These are phyloP conservation scores for Paramormyrops kingsleyae DNA, from an alignment of 2,113 vertebrate genomes.

Conservation along the genomic window DNA sequence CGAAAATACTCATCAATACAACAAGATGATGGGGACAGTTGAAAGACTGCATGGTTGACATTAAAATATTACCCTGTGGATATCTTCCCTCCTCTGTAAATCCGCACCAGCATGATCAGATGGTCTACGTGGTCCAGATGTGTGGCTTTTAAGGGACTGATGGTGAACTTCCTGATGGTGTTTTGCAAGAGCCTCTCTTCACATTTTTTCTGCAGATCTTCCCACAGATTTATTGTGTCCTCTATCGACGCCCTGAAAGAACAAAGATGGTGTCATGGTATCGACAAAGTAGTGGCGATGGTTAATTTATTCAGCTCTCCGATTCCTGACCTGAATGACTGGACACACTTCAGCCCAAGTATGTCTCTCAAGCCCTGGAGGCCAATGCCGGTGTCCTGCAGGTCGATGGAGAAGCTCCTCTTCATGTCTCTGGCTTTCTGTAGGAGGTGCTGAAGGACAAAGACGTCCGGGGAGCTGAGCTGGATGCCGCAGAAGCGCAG, in stretches of 20 bases:
- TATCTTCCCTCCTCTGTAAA: slow-evolving; percentile 64
- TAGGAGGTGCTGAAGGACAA: slow-evolving; percentile 61
- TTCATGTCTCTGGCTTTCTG: slow-evolving; percentile 45
- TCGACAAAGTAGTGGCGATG: neutral
- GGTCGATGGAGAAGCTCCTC: slow-evolving; percentile 66
- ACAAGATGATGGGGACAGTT: neutral
- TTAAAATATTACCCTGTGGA: slow-evolving; percentile 51
- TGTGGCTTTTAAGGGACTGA: slow-evolving; percentile 76
- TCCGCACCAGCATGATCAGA: slow-evolving; percentile 67
- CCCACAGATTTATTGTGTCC: slow-evolving; percentile 75
- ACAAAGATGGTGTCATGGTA: neutral
- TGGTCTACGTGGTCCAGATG: slow-evolving; percentile 72
- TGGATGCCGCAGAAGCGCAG: slow-evolving; percentile 68
- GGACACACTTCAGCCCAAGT: slow-evolving; percentile 62
- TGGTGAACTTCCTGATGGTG: slow-evolving; percentile 70
- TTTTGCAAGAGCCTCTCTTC: slow-evolving; percentile 55
- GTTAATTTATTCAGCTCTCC: neutral
- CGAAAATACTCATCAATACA: neutral
- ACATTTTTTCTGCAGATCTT: slow-evolving; percentile 57
- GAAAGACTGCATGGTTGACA: neutral
- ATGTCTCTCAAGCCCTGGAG: slow-evolving; percentile 66
- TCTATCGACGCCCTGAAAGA: slow-evolving; percentile 69
- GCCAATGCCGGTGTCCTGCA: slow-evolving; percentile 68
- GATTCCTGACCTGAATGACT: slow-evolving; percentile 69
- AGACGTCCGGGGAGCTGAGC: slow-evolving; percentile 66